phyloP scores from a whole-genome alignment of 1,140 invertebrate species.

The Eueides isabella region DNA sequence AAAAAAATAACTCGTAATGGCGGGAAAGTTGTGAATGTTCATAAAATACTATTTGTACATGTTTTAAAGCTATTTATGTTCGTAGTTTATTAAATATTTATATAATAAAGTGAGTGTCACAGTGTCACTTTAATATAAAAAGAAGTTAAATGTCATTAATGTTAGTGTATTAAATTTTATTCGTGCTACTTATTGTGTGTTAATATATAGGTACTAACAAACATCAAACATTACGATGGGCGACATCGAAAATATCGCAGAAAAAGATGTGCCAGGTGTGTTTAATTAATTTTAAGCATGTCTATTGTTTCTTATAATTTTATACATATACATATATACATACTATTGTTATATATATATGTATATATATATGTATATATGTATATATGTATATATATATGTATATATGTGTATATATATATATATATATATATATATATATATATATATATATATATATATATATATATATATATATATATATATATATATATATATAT shows the following conservation, averaged over 20 bases:
- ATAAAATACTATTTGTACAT: not conserved
- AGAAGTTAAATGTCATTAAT: conserved; percentile 41
- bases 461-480: no score
- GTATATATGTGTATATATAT: no score
- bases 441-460: no score
- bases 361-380: not conserved
- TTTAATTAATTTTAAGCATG: not conserved
- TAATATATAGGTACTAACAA: not conserved
- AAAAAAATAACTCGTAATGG: conserved; percentile 52
- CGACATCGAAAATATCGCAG: conserved; percentile 46
- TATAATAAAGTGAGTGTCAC: not conserved
- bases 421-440: no score
- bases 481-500: no score
- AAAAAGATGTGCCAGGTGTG: conserved; percentile 52
- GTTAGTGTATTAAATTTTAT: conserved; percentile 22
- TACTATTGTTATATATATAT: no score
- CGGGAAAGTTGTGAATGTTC: conserved; percentile 48
- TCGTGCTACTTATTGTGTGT: conserved; percentile 20
- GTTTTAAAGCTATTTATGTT: not conserved
- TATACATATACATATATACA: not conserved
- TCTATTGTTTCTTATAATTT: not conserved
- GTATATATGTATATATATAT: no score
- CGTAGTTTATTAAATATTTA: not conserved
- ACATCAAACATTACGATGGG: conserved; percentile 41
- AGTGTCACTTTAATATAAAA: not conserved